A percentile compares a stretch with the other conserved stretches of the same genome.
These are phyloP conservation scores for Thymelicus lineola DNA, from an alignment of 2,888 invertebrate genomes.

Conservation along the genomic window DNA sequence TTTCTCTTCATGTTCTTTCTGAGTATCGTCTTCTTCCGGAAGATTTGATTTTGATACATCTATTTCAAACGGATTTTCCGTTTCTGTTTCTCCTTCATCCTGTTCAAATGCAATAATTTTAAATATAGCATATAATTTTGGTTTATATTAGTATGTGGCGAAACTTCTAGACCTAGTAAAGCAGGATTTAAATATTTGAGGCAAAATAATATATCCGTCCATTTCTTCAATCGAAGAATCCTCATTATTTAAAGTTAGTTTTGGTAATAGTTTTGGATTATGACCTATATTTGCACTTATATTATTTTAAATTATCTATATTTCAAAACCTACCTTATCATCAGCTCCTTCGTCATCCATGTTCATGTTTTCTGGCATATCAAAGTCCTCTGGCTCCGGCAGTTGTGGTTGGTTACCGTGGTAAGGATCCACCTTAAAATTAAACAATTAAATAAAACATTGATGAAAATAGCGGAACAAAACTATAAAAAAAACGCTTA, in stretches of 20 bases:
- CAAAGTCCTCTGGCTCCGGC: constrained; percentile 94
- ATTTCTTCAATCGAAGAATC: too few relatives aligned
- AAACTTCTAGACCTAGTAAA: too few relatives aligned
- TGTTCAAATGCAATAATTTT: neutral
- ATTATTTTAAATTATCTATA: neutral
- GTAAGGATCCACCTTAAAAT: constrained; percentile 88
- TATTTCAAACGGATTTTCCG: constrained; percentile 94
- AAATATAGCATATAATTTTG: neutral
- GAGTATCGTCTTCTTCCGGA: constrained; percentile 68
- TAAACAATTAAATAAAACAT: neutral
- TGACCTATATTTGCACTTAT: too few relatives aligned
- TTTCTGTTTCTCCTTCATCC: constrained; percentile 84
- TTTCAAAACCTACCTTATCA: constrained; percentile 66
- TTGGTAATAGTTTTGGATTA: too few relatives aligned
- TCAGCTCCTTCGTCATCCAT: constrained; percentile 89
- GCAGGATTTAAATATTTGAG: too few relatives aligned
- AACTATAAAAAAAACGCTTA: too few relatives aligned
- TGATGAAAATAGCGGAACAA: too few relatives aligned
- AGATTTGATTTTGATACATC: constrained; percentile 90
- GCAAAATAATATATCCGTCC: too few relatives aligned
- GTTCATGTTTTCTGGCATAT: constrained; percentile 94
- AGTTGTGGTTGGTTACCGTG: constrained; percentile 91
- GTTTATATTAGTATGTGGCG: too few relatives aligned
- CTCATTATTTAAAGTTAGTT: too few relatives aligned
- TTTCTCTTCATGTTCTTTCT: constrained; percentile 65